phyloP scores from a whole-genome alignment of 2,113 vertebrate genomes.

The Girardinichthys multiradiatus region DNA sequence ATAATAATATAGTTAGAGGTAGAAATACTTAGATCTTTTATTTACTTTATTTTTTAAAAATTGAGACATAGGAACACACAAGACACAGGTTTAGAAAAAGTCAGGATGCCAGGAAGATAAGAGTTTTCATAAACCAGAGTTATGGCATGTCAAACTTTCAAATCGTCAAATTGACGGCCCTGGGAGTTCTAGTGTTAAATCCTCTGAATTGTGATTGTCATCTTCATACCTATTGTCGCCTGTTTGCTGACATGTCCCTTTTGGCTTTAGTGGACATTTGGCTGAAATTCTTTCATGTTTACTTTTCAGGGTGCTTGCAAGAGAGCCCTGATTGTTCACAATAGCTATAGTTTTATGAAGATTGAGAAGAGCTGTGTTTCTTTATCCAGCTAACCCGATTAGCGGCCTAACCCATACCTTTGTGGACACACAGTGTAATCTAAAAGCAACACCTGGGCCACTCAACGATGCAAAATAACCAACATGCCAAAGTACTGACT shows the following conservation, averaged over 20 bases:
- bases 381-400: slow-evolving; percentile 80
- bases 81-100: too few relatives aligned
- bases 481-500: slow-evolving; percentile 66
- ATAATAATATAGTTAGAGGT: too few relatives aligned
- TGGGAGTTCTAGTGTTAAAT: too few relatives aligned
- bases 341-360: slow-evolving; percentile 78
- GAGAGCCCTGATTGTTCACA: slow-evolving; percentile 77
- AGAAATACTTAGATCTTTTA: too few relatives aligned
- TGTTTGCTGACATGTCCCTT: slow-evolving; percentile 28
- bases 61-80: too few relatives aligned
- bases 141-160: too few relatives aligned
- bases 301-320: slow-evolving; percentile 73
- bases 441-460: slow-evolving; percentile 79
- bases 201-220: slow-evolving; percentile 36
- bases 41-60: too few relatives aligned
- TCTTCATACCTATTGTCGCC: slow-evolving; percentile 72
- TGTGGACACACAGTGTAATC: slow-evolving; percentile 77
- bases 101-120: too few relatives aligned
- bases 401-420: slow-evolving; percentile 70
- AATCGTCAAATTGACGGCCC: too few relatives aligned
- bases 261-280: slow-evolving; percentile 3
- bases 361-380: slow-evolving; percentile 67
- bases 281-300: slow-evolving; percentile 1
- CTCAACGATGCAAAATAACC: slow-evolving; percentile 71
- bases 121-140: too few relatives aligned